phyloP scores from a whole-genome alignment of 2,113 vertebrate genomes.

The Lampris incognitus region DNA sequence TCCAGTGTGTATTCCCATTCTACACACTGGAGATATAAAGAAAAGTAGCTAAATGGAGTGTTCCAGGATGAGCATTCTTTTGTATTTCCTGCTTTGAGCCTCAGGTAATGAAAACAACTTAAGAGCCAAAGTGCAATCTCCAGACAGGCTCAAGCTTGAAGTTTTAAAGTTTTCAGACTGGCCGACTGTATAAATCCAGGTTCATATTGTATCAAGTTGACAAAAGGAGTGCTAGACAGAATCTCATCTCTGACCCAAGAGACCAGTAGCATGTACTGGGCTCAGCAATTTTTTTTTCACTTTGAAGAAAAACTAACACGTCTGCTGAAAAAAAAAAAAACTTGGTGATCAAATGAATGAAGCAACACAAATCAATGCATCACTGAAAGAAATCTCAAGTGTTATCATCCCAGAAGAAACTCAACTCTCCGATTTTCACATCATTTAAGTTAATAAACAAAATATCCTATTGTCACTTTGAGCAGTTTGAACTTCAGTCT shows the following conservation, averaged over 20 bases:
- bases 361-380: slow-evolving; percentile 56
- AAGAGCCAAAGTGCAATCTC: slow-evolving; percentile 13
- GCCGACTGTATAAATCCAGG: slow-evolving; percentile 8
- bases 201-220: neutral
- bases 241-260: slow-evolving; percentile 14
- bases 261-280: slow-evolving; percentile 21
- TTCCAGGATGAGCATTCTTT: neutral
- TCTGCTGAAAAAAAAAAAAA: neutral
- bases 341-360: slow-evolving; percentile 29
- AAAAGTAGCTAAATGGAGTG: neutral
- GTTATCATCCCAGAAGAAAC: slow-evolving; percentile 24
- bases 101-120: slow-evolving; percentile 7
- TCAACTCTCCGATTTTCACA: slow-evolving; percentile 47
- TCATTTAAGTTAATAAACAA: slow-evolving; percentile 38
- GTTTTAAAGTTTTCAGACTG: slow-evolving; percentile 20
- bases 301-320: neutral
- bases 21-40: slow-evolving; percentile 7
- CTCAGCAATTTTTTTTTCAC: slow-evolving; percentile 42
- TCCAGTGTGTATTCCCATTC: neutral
- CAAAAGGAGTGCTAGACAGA: slow-evolving; percentile 6
- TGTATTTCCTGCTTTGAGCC: slow-evolving; percentile 8
- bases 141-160: neutral
- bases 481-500: slow-evolving; percentile 27
- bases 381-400: slow-evolving; percentile 39
- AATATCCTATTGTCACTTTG: slow-evolving; percentile 4